phyloP scores from a whole-genome alignment of 2,113 vertebrate species.

The Phaetusa simplex region DNA sequence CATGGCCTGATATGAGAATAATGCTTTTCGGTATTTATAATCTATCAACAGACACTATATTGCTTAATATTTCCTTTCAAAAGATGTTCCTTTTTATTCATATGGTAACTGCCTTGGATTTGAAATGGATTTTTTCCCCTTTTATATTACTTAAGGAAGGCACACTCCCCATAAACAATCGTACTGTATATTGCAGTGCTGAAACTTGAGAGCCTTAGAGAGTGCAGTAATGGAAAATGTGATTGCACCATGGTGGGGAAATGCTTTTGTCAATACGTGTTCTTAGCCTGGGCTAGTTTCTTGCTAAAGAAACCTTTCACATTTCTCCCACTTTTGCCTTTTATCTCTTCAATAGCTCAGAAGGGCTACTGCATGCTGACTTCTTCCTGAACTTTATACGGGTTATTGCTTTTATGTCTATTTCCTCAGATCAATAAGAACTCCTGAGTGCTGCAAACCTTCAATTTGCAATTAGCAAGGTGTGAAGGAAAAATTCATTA shows the following conservation, averaged over 20 bases:
- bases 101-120: neutral
- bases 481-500: neutral
- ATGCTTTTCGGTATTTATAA: constrained; percentile 38
- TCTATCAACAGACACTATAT: neutral
- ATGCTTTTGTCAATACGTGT: constrained; percentile 46
- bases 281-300: constrained; percentile 14
- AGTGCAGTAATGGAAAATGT: constrained; percentile 63
- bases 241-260: constrained; percentile 52
- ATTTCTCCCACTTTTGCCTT: constrained; percentile 7
- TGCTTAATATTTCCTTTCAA: neutral
- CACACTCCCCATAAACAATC: constrained; percentile 40
- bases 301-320: constrained; percentile 12
- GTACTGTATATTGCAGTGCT: neutral
- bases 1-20: neutral
- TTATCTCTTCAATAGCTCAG: constrained; percentile 36
- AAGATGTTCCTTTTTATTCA: constrained; percentile 10
- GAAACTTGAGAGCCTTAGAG: constrained; percentile 43
- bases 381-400: neutral
- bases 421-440: neutral
- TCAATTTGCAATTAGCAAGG: neutral
- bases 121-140: neutral
- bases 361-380: constrained; percentile 24
- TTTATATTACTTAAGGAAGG: constrained; percentile 9
- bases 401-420: constrained; percentile 20
- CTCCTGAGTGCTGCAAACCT: neutral